Base-by-base conservation (phyloP, 2,797 vertebrate genomes). In the Huso huso region DNA sequence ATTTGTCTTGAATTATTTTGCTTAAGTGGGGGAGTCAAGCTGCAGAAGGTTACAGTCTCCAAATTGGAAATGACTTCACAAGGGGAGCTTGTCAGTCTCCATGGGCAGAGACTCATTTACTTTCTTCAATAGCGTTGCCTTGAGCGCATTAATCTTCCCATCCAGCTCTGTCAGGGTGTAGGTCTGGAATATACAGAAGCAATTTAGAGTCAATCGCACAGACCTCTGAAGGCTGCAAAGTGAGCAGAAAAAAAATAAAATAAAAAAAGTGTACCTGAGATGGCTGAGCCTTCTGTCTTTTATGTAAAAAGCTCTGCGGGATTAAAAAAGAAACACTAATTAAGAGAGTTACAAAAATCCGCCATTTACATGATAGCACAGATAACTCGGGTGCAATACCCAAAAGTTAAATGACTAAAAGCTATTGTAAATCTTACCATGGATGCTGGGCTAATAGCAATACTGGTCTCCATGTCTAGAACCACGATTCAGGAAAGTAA, bases 141-240 rank as follows among this genome's bases (percentile, higher is more conserved):
- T 94, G 81, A 96, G 92, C 8, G 90, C 90, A 72, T 83, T 96
- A 81, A 99, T 99, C 90, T 97, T 99, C 83, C 94, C 93, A 81
- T 99, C 95, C 82, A 99, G 87, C 85, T 99, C 96, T 23, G 89
- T 89, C 83, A 99, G 84, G 62, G 91, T 96, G 83, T 94, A 98
- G 74, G 78, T 90, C 93, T 98, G 85, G 78, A 78, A 77, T 71
- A 77, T 66, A 72, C 37, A 67, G 4, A 63, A 57, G 62, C 61
- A 66, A 53, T 64, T 68, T 68, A 52, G 48, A 11, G 67, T 72
- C 68, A 67, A 49, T 23, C 8, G 4, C 37, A 55, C 49, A 13
- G 48, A 57, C 23, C 12, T 15, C 23, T 58, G 55, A 58, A 58
- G 55, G 12, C 55, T 51, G 11, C 15, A 68, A 71, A 72, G 50